phyloP scores from a whole-genome alignment of 2,113 vertebrate species.

The Apodemus speciosus region DNA sequence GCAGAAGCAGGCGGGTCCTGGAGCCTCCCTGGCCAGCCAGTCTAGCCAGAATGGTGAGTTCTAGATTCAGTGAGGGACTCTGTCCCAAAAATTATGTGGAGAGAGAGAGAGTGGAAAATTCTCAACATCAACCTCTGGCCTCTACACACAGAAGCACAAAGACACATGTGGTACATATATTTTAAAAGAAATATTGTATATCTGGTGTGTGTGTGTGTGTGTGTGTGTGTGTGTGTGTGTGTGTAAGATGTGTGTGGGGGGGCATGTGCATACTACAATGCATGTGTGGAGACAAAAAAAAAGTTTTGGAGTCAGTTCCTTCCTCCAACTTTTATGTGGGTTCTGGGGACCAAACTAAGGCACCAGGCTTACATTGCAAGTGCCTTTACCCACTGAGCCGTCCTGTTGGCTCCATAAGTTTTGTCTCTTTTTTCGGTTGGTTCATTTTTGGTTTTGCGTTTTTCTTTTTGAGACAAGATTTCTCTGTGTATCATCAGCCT shows the following conservation, averaged over 20 bases:
- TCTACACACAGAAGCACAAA: neutral
- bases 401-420: neutral
- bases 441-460: neutral
- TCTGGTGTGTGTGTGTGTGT: neutral
- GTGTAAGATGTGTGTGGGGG: neutral
- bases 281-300: neutral
- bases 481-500: neutral
- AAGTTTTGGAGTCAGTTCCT: neutral
- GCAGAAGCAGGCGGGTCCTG: neutral
- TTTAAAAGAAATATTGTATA: neutral
- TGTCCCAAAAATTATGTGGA: neutral
- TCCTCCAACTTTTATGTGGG: neutral
- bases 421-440: neutral
- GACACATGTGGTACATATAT: neutral
- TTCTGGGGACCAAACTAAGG: neutral
- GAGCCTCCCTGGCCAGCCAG: neutral
- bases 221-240: no score
- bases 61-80: neutral
- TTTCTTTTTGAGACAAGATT: neutral
- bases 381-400: neutral
- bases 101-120: no score
- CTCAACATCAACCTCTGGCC: neutral
- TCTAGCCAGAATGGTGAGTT: neutral
- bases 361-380: neutral
- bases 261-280: no score